Conservation (phyloP, 2,113 vertebrate genomes). For the Atlantisia rogersi region DNA sequence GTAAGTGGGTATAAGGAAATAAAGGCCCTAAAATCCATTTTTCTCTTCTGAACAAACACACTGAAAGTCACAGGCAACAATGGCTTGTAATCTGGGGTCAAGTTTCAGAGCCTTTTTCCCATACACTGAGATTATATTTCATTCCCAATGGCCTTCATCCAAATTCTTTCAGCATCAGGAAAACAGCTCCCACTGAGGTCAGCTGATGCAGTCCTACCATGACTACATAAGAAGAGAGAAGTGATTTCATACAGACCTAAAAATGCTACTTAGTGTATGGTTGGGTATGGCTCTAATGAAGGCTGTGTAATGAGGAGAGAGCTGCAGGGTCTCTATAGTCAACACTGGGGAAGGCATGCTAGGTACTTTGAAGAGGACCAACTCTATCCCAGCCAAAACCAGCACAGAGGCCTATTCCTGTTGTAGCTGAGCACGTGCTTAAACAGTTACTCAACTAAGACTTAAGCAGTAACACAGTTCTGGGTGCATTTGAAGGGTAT, state of each 20-base stretch:
- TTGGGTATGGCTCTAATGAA: not conserved
- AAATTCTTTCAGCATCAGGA: not conserved
- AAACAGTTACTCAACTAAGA: not conserved
- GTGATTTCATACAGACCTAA: not conserved
- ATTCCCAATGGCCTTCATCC: not conserved
- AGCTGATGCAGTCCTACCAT: fast-evolving
- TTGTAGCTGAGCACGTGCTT: not conserved
- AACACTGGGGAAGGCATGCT: not conserved
- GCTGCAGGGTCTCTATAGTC: not conserved
- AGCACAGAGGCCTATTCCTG: not conserved
- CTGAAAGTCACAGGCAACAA: conserved; percentile 4
- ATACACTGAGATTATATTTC: not conserved
- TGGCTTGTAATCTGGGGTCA: conserved; percentile 3
- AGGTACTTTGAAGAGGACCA: too few relatives aligned
- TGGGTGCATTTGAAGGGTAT: not conserved
- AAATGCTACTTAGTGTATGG: not conserved
- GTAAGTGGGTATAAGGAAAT: not conserved
- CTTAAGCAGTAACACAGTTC: not conserved
- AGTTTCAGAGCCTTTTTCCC: conserved; percentile 44
- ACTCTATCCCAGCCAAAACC: too few relatives aligned
- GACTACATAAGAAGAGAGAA: not conserved
- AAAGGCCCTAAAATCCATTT: not conserved
- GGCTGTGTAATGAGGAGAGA: not conserved
- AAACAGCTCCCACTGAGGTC: not conserved
- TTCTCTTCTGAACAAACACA: not conserved